These are phyloP conservation scores for Lepidocolaptes lacrymiger DNA, from an alignment of 2,797 vertebrate genomes.

Conservation along the genomic window DNA sequence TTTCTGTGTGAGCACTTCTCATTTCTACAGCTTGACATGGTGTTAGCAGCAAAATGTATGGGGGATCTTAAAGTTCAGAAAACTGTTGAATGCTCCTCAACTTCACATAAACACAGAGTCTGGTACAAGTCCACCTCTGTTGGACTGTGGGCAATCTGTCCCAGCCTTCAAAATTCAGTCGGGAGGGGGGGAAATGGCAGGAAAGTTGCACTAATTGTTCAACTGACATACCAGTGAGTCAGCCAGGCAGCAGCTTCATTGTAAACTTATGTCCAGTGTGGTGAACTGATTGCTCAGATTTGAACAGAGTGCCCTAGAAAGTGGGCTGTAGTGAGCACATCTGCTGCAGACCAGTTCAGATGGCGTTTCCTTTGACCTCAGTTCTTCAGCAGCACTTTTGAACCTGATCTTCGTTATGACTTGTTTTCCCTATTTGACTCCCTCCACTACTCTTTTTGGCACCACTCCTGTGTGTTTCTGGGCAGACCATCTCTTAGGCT, in stretches of 20 bases:
- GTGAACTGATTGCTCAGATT: background rate
- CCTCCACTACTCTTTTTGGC: background rate
- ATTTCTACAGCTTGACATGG: background rate
- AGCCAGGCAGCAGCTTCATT: background rate
- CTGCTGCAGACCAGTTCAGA: background rate
- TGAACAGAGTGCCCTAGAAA: background rate
- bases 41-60: background rate
- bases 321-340: background rate
- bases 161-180: background rate
- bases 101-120: background rate
- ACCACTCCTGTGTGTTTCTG: background rate
- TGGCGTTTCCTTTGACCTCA: background rate
- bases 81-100: background rate
- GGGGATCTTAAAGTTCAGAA: background rate
- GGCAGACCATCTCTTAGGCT: background rate
- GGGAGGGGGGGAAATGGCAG: rapidly evolving
- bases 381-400: background rate
- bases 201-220: background rate
- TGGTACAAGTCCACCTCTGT: background rate
- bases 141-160: background rate
- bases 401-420: background rate
- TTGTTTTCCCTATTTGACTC: background rate
- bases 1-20: slow-evolving; percentile 23
- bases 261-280: background rate
- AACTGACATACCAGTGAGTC: background rate